Evolutionary conservation across 2,113 vertebrate species (phyloP), one percentile per base, ranked within the genome.

Genomic region (Acrocephalus arundinaceus): DNA sequence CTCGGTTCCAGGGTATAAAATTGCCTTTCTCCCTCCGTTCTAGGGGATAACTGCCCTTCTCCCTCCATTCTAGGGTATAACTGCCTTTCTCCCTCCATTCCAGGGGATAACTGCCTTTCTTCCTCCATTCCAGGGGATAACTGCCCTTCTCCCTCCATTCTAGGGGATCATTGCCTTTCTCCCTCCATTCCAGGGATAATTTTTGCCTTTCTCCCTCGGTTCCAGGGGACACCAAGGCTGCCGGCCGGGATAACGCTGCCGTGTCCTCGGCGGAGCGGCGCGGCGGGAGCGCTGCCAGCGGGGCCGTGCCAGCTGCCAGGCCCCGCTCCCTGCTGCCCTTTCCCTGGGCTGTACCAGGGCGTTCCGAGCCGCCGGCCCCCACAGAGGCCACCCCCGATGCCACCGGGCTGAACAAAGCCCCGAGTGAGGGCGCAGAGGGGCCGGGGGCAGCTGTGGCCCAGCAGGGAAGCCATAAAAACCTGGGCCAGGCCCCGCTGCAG

Each of bases 271-370:
- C 89, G 86, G 97, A 98, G 55, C 72, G 79, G 21, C 52, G 94
- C 39, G 57, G 80, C 5, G 97, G 97, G 97, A 97, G 61, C 15
- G 72, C 87, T 74, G 96, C 97, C 97, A 98, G 96, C 2, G 33
- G 79, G 22, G 48, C 96, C 4, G 46, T 25, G 35, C 94, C 97
- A 95, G 96, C 96, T 97, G 97, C 97, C 70, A 94, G 96, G 87
- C 85, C 97, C 71, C 97, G 81, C 92, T 97, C 98, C 67, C 71
- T 62, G 94, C 95, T 98, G 28, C 41, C 97, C 0, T 97, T 98
- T 72, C 91, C 98, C 72, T 97, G 97, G 96, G 88, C 97, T 51
- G 97, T 98, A 93, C 98, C 98, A 97, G 98, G 96, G 75, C 98
- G 97, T 97, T 55, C 98, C 12, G 76, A 93, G 77, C 94, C 80